Evolutionary conservation across 2,888 invertebrate genomes (phyloP).

Genomic region (Linhomoeus sp.): DNA sequence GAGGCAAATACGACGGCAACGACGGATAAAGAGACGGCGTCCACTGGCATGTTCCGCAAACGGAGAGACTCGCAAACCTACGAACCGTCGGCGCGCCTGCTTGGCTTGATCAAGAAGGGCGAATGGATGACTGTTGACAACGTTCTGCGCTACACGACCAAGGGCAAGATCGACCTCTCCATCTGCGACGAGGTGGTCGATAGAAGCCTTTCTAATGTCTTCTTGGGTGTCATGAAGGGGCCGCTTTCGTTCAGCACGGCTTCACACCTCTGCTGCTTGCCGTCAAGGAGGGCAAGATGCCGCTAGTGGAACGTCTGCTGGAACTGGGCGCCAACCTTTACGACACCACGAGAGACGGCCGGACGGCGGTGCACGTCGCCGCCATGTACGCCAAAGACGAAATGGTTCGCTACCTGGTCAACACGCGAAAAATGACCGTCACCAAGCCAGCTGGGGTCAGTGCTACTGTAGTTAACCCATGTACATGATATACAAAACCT

Average conservation of each 20-base stretch:
- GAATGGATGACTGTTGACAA: constrained; percentile 17
- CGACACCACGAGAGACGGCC: constrained; percentile 46
- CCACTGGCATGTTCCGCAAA: background rate
- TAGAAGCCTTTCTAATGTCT: background rate
- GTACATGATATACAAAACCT: background rate
- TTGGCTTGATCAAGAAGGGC: constrained; percentile 12
- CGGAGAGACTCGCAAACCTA: background rate
- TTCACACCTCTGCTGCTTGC: constrained; percentile 32
- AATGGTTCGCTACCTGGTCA: constrained; percentile 66
- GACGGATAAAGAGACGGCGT: too few species aligned
- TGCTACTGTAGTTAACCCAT: background rate
- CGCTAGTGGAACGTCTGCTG: constrained; percentile 29
- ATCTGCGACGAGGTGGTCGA: constrained; percentile 14
- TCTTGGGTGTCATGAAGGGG: background rate
- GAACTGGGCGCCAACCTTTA: constrained; percentile 29
- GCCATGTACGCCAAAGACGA: constrained; percentile 86
- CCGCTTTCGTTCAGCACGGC: constrained; percentile 21
- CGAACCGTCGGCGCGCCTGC: background rate
- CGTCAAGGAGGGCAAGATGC: constrained; percentile 30
- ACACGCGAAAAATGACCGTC: constrained; percentile 29
- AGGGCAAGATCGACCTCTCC: constrained; percentile 12
- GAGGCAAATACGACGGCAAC: too few species aligned
- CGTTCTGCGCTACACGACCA: constrained; percentile 12
- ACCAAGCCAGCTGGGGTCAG: constrained; percentile 45
- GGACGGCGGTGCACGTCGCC: constrained; percentile 80